Percentiles rank a stretch among this genome's conserved stretches.
phyloP scores from a whole-genome alignment of 2,888 invertebrate species.

The Harpagoxenus sublaevis region DNA sequence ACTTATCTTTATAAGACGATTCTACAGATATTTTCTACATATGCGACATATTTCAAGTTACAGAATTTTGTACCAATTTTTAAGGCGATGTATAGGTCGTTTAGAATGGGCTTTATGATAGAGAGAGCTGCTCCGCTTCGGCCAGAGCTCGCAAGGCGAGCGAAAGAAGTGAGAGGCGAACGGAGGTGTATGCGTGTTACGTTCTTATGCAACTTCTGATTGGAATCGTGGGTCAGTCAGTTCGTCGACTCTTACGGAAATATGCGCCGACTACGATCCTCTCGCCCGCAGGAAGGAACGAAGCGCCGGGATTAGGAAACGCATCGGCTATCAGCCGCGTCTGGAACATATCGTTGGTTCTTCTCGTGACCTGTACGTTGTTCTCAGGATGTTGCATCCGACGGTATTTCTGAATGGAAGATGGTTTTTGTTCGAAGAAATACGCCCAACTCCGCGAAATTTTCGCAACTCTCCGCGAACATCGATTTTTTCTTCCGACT shows the following conservation, averaged over 20 bases:
- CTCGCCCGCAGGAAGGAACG: conserved; percentile 56
- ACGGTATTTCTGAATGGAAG: conserved; percentile 18
- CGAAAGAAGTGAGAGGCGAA: conserved; percentile 73
- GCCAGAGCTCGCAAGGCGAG: conserved; percentile 46
- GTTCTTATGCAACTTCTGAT: conserved; percentile 72
- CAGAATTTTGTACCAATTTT: conserved; percentile 8
- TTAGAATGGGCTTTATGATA: conserved; percentile 1
- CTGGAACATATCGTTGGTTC: conserved; percentile 23
- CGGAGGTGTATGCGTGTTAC: conserved; percentile 54
- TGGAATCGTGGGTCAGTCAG: conserved; percentile 72
- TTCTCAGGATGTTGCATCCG: conserved; percentile 51
- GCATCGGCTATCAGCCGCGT: conserved; percentile 10
- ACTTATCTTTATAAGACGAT: background rate
- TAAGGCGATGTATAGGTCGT: background rate
- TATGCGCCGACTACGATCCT: conserved; percentile 54
- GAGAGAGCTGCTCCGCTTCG: conserved; percentile 31
- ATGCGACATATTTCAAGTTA: background rate
- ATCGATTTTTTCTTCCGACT: background rate
- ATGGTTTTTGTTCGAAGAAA: background rate
- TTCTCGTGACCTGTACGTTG: background rate
- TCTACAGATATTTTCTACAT: background rate
- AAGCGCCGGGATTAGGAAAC: conserved; percentile 41
- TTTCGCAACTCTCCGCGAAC: conserved; percentile 30
- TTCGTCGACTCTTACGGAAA: conserved; percentile 61
- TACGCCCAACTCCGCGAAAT: conserved; percentile 14